Percentiles rank a stretch among this genome's conserved stretches.
These are phyloP conservation scores for Siniperca scherzeri DNA, from an alignment of 2,797 vertebrate genomes.

Conservation along the genomic window DNA sequence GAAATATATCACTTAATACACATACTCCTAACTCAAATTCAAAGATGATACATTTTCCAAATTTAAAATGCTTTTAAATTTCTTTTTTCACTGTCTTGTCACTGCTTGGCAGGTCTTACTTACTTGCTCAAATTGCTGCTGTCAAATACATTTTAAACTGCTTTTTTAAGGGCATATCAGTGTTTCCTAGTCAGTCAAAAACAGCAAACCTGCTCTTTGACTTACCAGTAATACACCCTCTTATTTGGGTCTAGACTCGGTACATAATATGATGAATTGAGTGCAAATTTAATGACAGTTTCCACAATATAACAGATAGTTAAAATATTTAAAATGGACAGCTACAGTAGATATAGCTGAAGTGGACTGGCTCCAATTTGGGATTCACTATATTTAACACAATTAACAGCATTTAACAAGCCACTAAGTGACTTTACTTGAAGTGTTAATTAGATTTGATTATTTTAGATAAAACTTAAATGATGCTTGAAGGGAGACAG, in stretches of 20 bases:
- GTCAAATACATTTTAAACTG: slow-evolving; percentile 15
- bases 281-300: slow-evolving; percentile 40
- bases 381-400: slow-evolving; percentile 54
- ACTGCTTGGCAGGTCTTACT: slow-evolving; percentile 1
- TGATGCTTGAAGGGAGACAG: slow-evolving; percentile 58
- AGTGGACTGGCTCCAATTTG: slow-evolving; percentile 51
- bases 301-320: slow-evolving; percentile 32
- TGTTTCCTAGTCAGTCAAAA: slow-evolving; percentile 12
- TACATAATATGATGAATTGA: slow-evolving; percentile 30
- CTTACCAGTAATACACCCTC: background rate
- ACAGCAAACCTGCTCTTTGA: slow-evolving; percentile 29
- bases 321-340: slow-evolving; percentile 49
- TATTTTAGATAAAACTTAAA: slow-evolving; percentile 69
- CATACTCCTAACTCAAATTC: background rate
- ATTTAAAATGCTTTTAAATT: background rate
- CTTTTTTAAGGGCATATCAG: background rate
- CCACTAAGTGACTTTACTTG: slow-evolving; percentile 58
- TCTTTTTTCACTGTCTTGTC: background rate
- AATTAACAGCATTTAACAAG: slow-evolving; percentile 50
- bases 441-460: slow-evolving; percentile 72
- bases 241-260: slow-evolving; percentile 27
- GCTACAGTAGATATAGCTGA: slow-evolving; percentile 33
- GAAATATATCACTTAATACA: background rate
- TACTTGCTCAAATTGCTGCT: slow-evolving; percentile 25
- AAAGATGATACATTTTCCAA: background rate